Base-by-base conservation (phyloP, 2,113 vertebrate genomes). In the Toxostoma redivivum region DNA sequence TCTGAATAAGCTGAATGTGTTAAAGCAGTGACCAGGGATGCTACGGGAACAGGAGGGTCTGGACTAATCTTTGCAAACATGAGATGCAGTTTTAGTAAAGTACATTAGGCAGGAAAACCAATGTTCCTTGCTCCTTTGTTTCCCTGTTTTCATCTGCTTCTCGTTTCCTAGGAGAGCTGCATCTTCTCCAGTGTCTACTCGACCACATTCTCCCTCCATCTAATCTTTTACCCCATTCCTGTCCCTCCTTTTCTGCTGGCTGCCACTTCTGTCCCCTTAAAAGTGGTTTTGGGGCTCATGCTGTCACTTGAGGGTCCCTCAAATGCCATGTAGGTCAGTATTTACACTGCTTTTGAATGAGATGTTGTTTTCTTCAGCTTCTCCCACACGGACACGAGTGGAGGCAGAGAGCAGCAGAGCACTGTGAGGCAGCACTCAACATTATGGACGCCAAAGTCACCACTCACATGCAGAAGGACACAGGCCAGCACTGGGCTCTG, bases 331-430 rank as follows among this genome's bases (percentile, higher is more conserved):
- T 3, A 12, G 54, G 8, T 25, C 5, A 4, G 28, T 24, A 35
- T 65, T 79, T 69, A 42, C 5, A 3, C 21, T 44, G 37, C 35
- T 53, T 22, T 60, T 74, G 31, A 57, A 61, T 21, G 60, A 82
- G 80, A 51, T 1, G 1, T 27, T 48, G 1, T 3, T 58, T 58
- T 73, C 77, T 37, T 77, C n/a, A 40, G 60, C 25, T 77, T 57
- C 17, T 42, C 54, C 12, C 2, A 1, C 27, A 24, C 6, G 2
- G 17, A 5, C 0, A 0, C 0, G 5, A 65, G 28, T 4, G 33
- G 73, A 86, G 60, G 77, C 42, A 47, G 60, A 60, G 38, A 47
- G 53, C 21, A 48, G 57, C 69, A 66, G 70, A 58, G 57, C 42
- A 11, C 28, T 24, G 28, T 0, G 1, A 31, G 35, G 31, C 76